Base-by-base conservation (phyloP, 2,797 vertebrate species). In the Periophthalmus magnuspinnatus region DNA sequence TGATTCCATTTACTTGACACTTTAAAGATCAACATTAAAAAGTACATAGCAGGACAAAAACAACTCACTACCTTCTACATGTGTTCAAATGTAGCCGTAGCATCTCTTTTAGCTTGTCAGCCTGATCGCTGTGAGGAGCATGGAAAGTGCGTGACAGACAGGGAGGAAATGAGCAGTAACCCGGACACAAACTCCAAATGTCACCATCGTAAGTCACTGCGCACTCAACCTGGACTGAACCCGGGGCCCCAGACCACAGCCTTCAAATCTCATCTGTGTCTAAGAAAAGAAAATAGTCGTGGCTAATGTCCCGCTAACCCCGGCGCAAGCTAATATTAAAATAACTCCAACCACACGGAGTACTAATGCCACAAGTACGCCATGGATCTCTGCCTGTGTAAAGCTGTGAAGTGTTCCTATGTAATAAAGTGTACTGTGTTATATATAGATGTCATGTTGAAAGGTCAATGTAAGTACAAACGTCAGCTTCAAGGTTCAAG, bases 121-220 rank as follows among this genome's bases (percentile, higher is more conserved):
- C 74, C 56, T 74, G 70, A 55, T 75, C 60, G 71, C 55, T 7
- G n/a, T 4, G 58, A 73, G 32, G 45, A 65, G 77, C 65, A 63
- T 14, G 13, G 70, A 41, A 55, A 60, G 70, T 64, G 65, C 70
- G 75, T 61, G 59, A 81, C 65, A 45, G 73, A 69, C 36, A 50
- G 58, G 50, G n/a, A 82, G 76, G 77, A 85, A 81, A 88, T 69
- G 68, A 72, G 58, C 47, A 65, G 54, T 65, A 76, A 79, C 73
- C 61, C 71, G 65, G 72, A 75, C 47, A 70, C 59, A 56, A 63
- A 85, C 63, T 67, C 70, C 64, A 60, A 65, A 59, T 78, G 74
- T 75, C 72, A 77, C 64, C 75, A 65, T 70, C 59, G 71, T 55
- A 69, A 63, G 57, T 50, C 11, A 28, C 67, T 9, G 32, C 41